Base-by-base conservation (phyloP, 2,888 invertebrate genomes). In the Aquatica leii region DNA sequence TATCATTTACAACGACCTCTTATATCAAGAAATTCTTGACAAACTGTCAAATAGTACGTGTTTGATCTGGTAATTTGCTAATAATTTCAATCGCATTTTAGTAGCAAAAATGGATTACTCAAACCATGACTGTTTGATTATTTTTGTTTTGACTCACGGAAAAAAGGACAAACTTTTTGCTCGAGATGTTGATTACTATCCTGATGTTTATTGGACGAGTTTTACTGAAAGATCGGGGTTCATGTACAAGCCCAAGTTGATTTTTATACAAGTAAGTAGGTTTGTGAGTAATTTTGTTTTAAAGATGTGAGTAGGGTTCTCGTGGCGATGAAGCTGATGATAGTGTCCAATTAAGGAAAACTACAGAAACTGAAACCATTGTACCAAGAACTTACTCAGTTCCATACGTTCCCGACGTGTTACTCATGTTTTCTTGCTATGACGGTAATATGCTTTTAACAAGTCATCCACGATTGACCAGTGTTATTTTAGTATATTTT, bases 371-470 rank as follows among this genome's bases (percentile, higher is more conserved):
- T 6, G 37, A 70, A 1, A 57, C 66, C 8, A 34, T 53, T 1
- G 65, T 71, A 0, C 75, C 74, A 56, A 75, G 73, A 64, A 77
- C 78, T 12, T 87, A 87, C 73, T 86, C 84, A 64, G 87, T 92
- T 66, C 92, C 92, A 6, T 82, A 83, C 49, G 87, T 88, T 71
- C 90, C 91, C 0, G 92, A 92, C 77, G 87, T 91, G 74, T 80
- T 92, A 14, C 85, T 88, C 48, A 88, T 88, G 76, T 91, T 88
- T 77, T 89, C 90, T 18, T 90, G 90, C 46, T 87, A 87, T 51
- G 88, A 90, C 72, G 66, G 66, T 66, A n/a, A n/a, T n/a, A n/a
- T n/a, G n/a, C n/a, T n/a, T n/a, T n/a, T n/a, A n/a, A n/a, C n/a
- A n/a, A n/a, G n/a, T n/a, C n/a, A n/a, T n/a, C n/a, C n/a, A n/a